phyloP scores from a whole-genome alignment of 2,797 vertebrate genomes.

The Paramormyrops hopkinsi region DNA sequence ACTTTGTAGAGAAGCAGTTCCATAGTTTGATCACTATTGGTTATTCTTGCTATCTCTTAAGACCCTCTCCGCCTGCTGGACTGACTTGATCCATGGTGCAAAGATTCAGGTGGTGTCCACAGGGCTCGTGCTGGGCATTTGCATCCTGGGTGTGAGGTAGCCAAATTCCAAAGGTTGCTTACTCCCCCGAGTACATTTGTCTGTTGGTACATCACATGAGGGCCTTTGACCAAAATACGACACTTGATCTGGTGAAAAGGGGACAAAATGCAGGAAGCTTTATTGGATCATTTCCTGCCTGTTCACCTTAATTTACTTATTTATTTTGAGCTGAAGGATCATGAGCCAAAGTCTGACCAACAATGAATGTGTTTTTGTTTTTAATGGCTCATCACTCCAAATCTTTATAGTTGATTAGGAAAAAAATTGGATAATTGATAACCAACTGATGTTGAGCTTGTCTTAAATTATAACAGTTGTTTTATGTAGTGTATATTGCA shows the following conservation, averaged over 20 bases:
- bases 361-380: neutral
- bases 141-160: neutral
- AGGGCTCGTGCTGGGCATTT: neutral
- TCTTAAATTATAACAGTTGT: neutral
- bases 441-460: neutral
- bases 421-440: neutral
- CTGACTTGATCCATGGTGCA: neutral
- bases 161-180: neutral
- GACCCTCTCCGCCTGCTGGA: neutral
- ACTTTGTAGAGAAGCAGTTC: neutral
- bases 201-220: neutral
- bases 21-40: neutral
- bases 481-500: no score
- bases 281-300: neutral
- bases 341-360: neutral
- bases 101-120: neutral
- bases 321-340: neutral
- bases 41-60: neutral
- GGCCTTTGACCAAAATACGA: neutral
- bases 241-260: neutral
- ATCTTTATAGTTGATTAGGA: neutral
- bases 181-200: neutral
- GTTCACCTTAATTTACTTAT: neutral
- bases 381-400: neutral
- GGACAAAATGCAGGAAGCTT: neutral